Evolutionary conservation across 2,888 invertebrate genomes (phyloP).

Genomic region (Pseudococcus viburni): DNA sequence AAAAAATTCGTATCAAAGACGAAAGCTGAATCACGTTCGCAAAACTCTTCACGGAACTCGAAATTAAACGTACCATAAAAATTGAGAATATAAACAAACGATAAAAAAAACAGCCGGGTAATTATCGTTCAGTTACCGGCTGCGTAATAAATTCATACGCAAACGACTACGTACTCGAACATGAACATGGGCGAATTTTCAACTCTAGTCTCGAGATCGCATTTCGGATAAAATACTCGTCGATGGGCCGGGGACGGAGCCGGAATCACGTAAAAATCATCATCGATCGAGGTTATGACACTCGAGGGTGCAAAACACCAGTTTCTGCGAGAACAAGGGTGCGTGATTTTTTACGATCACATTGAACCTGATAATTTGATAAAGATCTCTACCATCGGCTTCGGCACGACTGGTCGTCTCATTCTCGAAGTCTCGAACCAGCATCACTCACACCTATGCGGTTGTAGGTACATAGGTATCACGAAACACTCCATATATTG

Average conservation of each 20-base stretch:
- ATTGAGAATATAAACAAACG: background rate
- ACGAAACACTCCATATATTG: slow-evolving; percentile 44
- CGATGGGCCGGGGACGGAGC: no score
- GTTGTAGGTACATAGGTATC: background rate
- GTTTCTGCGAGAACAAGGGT: background rate
- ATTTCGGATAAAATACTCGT: background rate
- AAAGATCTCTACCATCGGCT: background rate
- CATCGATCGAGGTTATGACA: background rate
- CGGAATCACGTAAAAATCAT: no score
- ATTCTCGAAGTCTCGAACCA: background rate
- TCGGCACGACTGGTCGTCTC: background rate
- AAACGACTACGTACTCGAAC: background rate
- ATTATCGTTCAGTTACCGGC: background rate
- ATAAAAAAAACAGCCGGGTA: background rate
- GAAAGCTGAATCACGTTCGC: no score
- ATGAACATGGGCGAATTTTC: background rate
- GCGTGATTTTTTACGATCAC: slow-evolving; percentile 33
- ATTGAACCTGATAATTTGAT: slow-evolving; percentile 36
- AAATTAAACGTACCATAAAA: background rate
- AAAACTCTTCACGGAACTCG: background rate
- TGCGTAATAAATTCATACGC: background rate
- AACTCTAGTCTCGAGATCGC: background rate
- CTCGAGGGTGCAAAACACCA: background rate
- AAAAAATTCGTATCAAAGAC: no score
- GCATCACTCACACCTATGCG: slow-evolving; percentile 20